Evolutionary conservation across 2,113 vertebrate species (phyloP).

Genomic region (Ancistrus triradiatus): DNA sequence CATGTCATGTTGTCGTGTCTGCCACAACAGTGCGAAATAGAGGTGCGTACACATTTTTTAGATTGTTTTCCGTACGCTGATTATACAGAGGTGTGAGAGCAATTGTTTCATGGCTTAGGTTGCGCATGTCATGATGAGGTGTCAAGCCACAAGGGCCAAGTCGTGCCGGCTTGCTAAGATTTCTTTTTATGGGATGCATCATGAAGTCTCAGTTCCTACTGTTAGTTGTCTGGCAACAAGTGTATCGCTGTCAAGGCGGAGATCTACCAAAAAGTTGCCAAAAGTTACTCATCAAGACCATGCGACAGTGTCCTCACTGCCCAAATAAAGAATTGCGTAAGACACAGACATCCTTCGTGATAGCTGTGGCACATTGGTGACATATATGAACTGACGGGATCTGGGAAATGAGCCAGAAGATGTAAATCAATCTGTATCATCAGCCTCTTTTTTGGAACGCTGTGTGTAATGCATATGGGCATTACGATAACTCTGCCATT

Average conservation of each 20-base stretch:
- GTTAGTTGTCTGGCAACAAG: conserved; percentile 28
- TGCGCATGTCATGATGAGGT: conserved; percentile 38
- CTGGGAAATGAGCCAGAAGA: conserved; percentile 22
- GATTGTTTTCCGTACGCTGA: conserved; percentile 29
- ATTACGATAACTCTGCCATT: conserved; percentile 12
- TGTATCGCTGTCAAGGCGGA: conserved; percentile 6
- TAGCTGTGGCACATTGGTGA: conserved; percentile 42
- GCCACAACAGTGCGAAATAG: conserved; percentile 51
- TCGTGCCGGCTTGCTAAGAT: conserved; percentile 26
- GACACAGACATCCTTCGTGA: conserved; percentile 42
- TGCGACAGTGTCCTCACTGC: conserved; percentile 55
- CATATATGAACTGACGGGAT: conserved; percentile 31
- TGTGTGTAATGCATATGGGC: conserved; percentile 7
- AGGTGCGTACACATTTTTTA: conserved; percentile 50
- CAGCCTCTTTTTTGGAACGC: conserved; percentile 1
- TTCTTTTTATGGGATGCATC: conserved; percentile 7
- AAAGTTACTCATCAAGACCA: conserved; percentile 50
- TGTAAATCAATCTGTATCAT: conserved; percentile 24
- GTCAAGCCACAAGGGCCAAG: conserved; percentile 30
- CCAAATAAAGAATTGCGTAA: conserved; percentile 53
- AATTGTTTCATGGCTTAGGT: conserved; percentile 42
- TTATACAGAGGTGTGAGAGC: conserved; percentile 54
- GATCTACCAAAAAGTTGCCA: conserved; percentile 38
- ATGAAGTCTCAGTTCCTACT: conserved; percentile 22
- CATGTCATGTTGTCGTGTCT: conserved; percentile 31